Conservation (phyloP, 1,140 invertebrate genomes). For the Drosophila bocqueti region DNA sequence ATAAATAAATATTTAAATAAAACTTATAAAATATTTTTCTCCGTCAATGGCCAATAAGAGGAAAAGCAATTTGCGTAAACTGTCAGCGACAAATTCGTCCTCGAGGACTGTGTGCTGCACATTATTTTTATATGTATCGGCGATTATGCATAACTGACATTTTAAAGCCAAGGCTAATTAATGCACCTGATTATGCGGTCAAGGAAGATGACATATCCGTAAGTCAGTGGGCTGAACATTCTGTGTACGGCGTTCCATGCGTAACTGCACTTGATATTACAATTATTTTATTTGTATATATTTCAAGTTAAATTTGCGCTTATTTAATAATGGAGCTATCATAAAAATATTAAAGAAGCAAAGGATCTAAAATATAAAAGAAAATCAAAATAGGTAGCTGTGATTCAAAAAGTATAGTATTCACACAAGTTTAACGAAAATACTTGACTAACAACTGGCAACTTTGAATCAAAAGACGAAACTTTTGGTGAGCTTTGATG, state of each 20-base stretch:
- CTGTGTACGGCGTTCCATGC: constrained; percentile 15
- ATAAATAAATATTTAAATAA: no score
- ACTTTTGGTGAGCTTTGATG: constrained; percentile 16
- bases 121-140: constrained; percentile 8
- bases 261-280: neutral
- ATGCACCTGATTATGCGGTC: constrained; percentile 54
- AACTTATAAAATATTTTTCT: neutral
- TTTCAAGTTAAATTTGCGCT: no score
- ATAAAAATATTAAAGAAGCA: neutral
- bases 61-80: constrained; percentile 80
- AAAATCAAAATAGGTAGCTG: neutral
- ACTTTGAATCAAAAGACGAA: constrained; percentile 14
- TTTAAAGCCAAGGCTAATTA: constrained; percentile 44
- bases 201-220: constrained; percentile 60
- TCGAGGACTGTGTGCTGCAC: constrained; percentile 2
- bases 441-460: constrained; percentile 24
- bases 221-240: constrained; percentile 43
- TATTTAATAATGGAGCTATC: neutral
- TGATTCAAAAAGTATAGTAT: constrained; percentile 32
- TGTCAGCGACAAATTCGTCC: constrained; percentile 70
- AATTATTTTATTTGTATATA: neutral
- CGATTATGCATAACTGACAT: constrained; percentile 29
- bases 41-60: constrained; percentile 48
- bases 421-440: constrained; percentile 24
- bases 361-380: neutral